phyloP scores from a whole-genome alignment of 2,797 vertebrate genomes.

The Margarornis squamiger region DNA sequence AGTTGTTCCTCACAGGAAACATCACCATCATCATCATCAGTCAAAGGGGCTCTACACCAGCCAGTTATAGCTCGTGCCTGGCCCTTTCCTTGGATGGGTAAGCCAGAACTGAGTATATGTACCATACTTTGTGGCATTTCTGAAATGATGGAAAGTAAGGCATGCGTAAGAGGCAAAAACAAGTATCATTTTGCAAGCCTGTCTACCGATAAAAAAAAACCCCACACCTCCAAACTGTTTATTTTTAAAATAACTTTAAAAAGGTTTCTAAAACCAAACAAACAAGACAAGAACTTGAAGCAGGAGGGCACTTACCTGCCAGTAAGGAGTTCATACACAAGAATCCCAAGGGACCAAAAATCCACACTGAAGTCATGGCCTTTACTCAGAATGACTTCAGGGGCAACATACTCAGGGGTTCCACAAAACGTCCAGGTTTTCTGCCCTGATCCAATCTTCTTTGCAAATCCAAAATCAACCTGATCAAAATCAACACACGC shows the following conservation, averaged over 20 bases:
- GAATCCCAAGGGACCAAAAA: constrained; percentile 94
- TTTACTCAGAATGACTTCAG: constrained; percentile 94
- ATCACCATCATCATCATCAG: background rate
- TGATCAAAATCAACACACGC: constrained; percentile 50
- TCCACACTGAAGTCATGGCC: constrained; percentile 94
- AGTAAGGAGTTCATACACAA: constrained; percentile 92
- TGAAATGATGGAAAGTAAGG: background rate
- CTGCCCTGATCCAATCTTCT: constrained; percentile 91
- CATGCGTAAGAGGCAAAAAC: background rate
- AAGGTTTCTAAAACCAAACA: background rate
- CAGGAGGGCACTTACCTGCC: constrained; percentile 82
- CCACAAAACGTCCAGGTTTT: constrained; percentile 97
- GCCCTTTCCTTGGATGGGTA: background rate
- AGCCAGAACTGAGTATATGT: background rate
- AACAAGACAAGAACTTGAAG: background rate
- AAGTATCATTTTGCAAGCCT: background rate
- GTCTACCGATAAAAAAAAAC: background rate
- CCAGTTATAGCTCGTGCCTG: accelerated
- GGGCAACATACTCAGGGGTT: constrained; percentile 93
- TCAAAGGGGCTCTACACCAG: background rate
- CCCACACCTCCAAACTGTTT: background rate
- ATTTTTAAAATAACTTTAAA: background rate
- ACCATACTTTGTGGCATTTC: background rate
- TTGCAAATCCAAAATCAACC: constrained; percentile 97
- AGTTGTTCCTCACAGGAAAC: background rate